These are phyloP conservation scores for Drosophila anceps DNA, from an alignment of 2,888 invertebrate genomes.

Conservation along the genomic window DNA sequence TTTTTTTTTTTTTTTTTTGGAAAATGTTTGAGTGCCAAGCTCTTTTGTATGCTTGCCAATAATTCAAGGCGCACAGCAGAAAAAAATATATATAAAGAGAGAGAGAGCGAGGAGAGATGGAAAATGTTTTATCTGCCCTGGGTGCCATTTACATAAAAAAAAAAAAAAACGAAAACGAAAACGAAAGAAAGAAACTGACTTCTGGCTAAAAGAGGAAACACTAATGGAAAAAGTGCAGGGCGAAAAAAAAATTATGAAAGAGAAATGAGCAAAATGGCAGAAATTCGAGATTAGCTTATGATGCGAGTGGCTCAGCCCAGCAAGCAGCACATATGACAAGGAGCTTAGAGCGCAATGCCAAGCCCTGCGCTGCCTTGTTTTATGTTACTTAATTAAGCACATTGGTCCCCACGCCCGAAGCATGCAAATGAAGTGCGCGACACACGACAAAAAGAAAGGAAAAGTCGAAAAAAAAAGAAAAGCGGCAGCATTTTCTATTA, in stretches of 20 bases:
- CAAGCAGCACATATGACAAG: conserved; percentile 66
- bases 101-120: background rate
- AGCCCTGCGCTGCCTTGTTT: conserved; percentile 7
- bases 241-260: conserved; percentile 14
- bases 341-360: conserved; percentile 29
- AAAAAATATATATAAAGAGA: conserved; percentile 6
- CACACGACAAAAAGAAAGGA: conserved; percentile 13
- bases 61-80: conserved; percentile 54
- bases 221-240: conserved; percentile 24
- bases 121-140: conserved; percentile 69
- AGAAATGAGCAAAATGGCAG: conserved; percentile 41
- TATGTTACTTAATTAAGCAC: conserved; percentile 72
- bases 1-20: conserved; percentile 7
- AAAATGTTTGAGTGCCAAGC: conserved; percentile 56
- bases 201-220: conserved; percentile 30
- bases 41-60: conserved; percentile 70
- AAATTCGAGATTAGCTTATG: conserved; percentile 73
- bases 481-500: conserved; percentile 69
- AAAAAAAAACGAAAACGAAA: no score
- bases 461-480: conserved; percentile 34
- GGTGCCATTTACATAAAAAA: conserved; percentile 67
- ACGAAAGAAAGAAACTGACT: conserved; percentile 47
- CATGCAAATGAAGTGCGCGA: conserved; percentile 72
- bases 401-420: conserved; percentile 68
- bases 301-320: conserved; percentile 51